Evolutionary conservation across 2,888 invertebrate genomes (phyloP), one percentile per base, ranked within the genome.

Genomic region (Agriotes lineatus): DNA sequence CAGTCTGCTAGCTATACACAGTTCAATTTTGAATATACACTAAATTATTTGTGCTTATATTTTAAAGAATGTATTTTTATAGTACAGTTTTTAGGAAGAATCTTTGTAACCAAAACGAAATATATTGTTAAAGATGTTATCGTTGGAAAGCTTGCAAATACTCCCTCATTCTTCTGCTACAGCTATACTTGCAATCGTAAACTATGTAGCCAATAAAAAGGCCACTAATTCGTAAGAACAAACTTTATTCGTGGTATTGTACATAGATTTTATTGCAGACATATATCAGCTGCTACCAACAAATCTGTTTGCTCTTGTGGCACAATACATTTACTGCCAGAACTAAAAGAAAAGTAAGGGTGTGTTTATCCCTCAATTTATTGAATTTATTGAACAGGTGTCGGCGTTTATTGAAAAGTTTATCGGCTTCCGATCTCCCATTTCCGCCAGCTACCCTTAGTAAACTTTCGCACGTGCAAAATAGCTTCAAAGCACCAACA

Each of bases 361-460:
- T 76, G 67, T 74, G 73, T 76, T 75, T 78, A 76, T 71, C 73
- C 75, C 70, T 76, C 78, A 79, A 79, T 79, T 78, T 79, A 78
- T 76, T 72, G 77, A 72, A 75, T 79, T 78, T 78, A 79, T 79
- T 76, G 79, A 75, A 75, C 75, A 78, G 77, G 78, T 73, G 78
- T 78, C 76, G 73, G 73, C 73, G 77, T 78, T 78, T 78, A 78
- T 78, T 78, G 78, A 76, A 76, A 77, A 75, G 74, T 78, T 75
- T 70, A 71, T 69, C 64, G 73, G 72, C 71, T 74, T 71, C 68
- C 70, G 74, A 76, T 75, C 72, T 73, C 71, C 71, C 68, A 58
- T 57, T 60, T 65, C 50, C 59, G 73, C 61, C 68, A 63, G 39
- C 70, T 67, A 66, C 71, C 68, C 61, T 71, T 66, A 58, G 70